A percentile compares a stretch with the other conserved stretches of the same genome.
phyloP scores from a whole-genome alignment of 2,113 vertebrate species.

The Gopherus flavomarginatus region DNA sequence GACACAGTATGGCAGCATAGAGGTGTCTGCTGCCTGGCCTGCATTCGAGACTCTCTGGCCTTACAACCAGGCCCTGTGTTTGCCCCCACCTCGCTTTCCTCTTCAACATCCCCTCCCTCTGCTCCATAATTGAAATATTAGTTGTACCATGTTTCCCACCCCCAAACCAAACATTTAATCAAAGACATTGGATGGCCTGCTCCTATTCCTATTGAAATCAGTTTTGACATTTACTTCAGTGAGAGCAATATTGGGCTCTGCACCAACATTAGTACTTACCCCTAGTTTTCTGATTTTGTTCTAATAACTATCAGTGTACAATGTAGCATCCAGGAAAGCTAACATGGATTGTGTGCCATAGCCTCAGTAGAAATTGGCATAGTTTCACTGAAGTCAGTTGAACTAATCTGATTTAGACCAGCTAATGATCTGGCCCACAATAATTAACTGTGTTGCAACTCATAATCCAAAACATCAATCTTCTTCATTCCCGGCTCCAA shows the following conservation, averaged over 20 bases:
- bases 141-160: background rate
- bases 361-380: background rate
- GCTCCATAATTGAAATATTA: background rate
- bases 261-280: background rate
- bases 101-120: background rate
- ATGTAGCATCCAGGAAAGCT: background rate
- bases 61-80: background rate
- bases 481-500: background rate
- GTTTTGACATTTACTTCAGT: background rate
- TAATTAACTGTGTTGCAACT: background rate
- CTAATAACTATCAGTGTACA: background rate
- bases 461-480: background rate
- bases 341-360: background rate
- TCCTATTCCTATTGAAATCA: background rate
- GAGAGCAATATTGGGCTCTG: background rate
- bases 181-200: background rate
- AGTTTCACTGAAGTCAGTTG: background rate
- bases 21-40: background rate
- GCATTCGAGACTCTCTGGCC: background rate
- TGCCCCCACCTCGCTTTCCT: background rate
- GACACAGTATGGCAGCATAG: background rate
- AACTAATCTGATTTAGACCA: background rate
- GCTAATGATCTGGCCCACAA: background rate
- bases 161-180: background rate
- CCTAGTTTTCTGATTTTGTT: background rate